Base-by-base conservation (phyloP, 2,888 invertebrate species). In the Xylocampa areola region DNA sequence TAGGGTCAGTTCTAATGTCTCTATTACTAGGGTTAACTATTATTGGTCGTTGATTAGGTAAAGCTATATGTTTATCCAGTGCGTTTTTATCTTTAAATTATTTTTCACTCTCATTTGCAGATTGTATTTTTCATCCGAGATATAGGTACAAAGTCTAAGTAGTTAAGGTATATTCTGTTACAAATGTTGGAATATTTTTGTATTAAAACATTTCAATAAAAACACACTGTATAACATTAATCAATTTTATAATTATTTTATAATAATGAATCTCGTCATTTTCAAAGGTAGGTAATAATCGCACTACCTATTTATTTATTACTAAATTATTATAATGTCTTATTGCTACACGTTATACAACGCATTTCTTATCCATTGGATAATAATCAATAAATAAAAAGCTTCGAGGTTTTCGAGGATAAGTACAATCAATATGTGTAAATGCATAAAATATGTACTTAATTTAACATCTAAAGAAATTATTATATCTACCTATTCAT, bases 11-110 rank as follows among this genome's bases (percentile, higher is more conserved):
- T 68, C 73, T 71, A 73, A 57, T 48, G 23, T 73, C 19, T 57
- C 59, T 73, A 74, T 58, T 33, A 33, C 70, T 77, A 77, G 55
- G 53, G 63, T 58, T 60, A 69, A 49, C 61, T 73, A 66, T 52
- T 60, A 77, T 77, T 77, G 77, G 77, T 77, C 77, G 66, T 77
- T 76, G 63, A 71, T 68, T 72, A 71, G 68, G 62, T 76, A 75
- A 74, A 72, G 61, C 70, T 76, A 74, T 66, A 57, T 59, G 49
- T 40, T 55, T 55, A 67, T 69, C 27, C 63, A 68, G 64, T 73
- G 68, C 51, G 57, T 73, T 73, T 70, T 59, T 43, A 54, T 43
- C 8, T 41, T 11, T 36, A 30, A 25, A 48, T 35, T 32, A n/a
- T 29, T 33, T 37, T 25, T 7, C 7, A n/a, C n/a, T n/a, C n/a